These are phyloP conservation scores for Tinamus major DNA, from an alignment of 2,797 vertebrate species.

Conservation along the genomic window DNA sequence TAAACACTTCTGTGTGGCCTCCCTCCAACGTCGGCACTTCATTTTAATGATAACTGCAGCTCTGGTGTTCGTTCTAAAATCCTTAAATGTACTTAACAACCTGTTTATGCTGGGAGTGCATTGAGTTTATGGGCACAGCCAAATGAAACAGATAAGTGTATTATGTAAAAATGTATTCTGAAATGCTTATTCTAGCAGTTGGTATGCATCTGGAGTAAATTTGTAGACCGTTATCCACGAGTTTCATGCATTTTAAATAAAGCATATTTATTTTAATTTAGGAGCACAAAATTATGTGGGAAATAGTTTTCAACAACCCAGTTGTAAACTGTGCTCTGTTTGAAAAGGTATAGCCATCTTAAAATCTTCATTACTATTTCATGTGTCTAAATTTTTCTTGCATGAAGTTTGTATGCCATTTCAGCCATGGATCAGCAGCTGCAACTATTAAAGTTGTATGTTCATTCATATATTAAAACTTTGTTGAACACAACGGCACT, in stretches of 20 bases:
- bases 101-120: conserved; percentile 70
- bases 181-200: conserved; percentile 74
- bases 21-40: conserved; percentile 66
- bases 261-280: conserved; percentile 62
- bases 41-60: conserved; percentile 74
- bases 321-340: not conserved
- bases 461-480: conserved; percentile 34
- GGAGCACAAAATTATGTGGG: conserved; percentile 32
- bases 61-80: conserved; percentile 72
- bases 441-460: conserved; percentile 15
- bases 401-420: not conserved
- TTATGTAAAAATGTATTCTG: conserved; percentile 60
- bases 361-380: conserved; percentile 51
- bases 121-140: conserved; percentile 62
- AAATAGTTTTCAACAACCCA: conserved; percentile 47
- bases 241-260: conserved; percentile 67
- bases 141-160: conserved; percentile 75
- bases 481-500: not conserved
- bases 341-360: conserved; percentile 36
- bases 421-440: conserved; percentile 19
- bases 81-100: conserved; percentile 76
- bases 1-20: conserved; percentile 63
- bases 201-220: conserved; percentile 70
- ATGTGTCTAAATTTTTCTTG: conserved; percentile 5
- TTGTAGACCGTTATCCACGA: conserved; percentile 10